These are phyloP conservation scores for Etheostoma perlongum DNA, from an alignment of 2,797 vertebrate genomes.

Conservation along the genomic window DNA sequence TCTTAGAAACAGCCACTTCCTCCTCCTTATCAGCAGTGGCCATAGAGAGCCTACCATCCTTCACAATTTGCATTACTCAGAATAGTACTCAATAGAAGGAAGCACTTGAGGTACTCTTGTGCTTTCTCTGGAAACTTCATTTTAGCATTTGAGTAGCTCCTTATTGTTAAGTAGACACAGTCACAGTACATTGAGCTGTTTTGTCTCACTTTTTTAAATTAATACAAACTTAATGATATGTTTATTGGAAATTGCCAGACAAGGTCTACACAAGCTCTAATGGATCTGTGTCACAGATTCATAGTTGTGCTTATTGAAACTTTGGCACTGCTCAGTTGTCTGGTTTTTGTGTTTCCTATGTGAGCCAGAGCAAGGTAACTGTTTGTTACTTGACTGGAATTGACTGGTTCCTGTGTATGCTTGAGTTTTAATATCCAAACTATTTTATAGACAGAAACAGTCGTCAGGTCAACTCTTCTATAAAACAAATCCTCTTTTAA, in stretches of 20 bases:
- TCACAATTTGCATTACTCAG: slow-evolving; percentile 62
- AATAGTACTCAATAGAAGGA: slow-evolving; percentile 73
- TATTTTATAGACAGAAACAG: slow-evolving; percentile 73
- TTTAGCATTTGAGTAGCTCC: slow-evolving; percentile 48
- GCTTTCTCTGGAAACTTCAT: slow-evolving; percentile 56
- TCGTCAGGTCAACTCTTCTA: slow-evolving; percentile 63
- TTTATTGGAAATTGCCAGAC: slow-evolving; percentile 41
- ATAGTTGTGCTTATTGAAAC: slow-evolving; percentile 35
- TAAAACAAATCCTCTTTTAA: slow-evolving; percentile 46
- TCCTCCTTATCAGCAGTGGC: slow-evolving; percentile 75
- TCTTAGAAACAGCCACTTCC: slow-evolving; percentile 68
- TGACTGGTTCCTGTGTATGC: slow-evolving; percentile 66
- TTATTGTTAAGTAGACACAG: slow-evolving; percentile 31
- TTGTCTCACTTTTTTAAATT: slow-evolving; percentile 46
- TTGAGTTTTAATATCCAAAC: slow-evolving; percentile 60
- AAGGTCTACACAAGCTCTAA: slow-evolving; percentile 32
- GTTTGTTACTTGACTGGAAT: slow-evolving; percentile 70
- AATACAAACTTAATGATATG: slow-evolving; percentile 42
- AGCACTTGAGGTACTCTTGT: slow-evolving; percentile 68
- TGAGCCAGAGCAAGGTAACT: slow-evolving; percentile 52
- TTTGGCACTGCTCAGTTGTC: slow-evolving; percentile 45
- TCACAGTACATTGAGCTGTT: slow-evolving; percentile 25
- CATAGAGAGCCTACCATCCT: slow-evolving; percentile 55
- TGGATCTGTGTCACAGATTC: slow-evolving; percentile 49
- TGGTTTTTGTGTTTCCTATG: slow-evolving; percentile 54